Evolutionary conservation across 2,113 vertebrate genomes (phyloP).

Genomic region (Argyrosomus japonicus): DNA sequence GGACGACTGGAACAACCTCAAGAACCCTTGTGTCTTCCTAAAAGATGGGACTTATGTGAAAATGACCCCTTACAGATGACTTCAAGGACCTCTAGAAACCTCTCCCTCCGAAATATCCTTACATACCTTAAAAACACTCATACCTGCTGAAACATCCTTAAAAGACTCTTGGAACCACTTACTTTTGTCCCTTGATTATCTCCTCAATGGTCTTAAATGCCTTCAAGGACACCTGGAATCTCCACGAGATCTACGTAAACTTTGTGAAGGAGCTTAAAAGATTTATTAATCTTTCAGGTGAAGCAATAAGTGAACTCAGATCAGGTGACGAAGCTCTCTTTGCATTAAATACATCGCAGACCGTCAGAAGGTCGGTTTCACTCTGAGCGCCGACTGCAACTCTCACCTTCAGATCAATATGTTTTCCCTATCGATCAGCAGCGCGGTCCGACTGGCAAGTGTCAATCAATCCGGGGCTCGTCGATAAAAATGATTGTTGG

Average conservation of each 20-base stretch:
- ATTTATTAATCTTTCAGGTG: background rate
- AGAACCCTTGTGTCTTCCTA: background rate
- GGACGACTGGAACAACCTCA: background rate
- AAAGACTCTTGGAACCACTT: no score
- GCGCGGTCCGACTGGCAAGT: conserved; percentile 23
- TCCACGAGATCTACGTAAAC: background rate
- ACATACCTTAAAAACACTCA: background rate
- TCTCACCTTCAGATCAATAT: conserved; percentile 58
- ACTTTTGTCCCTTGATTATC: background rate
- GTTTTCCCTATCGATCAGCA: conserved; percentile 53
- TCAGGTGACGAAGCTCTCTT: background rate
- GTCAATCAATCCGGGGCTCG: conserved; percentile 62
- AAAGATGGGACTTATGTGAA: background rate
- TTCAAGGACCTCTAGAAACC: background rate
- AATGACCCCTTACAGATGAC: background rate
- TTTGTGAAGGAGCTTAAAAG: background rate
- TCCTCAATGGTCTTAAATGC: background rate
- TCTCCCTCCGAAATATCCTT: background rate
- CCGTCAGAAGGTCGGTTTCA: conserved; percentile 51
- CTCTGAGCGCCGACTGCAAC: background rate
- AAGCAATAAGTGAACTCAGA: background rate
- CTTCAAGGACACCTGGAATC: conserved; percentile 29
- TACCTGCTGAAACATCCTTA: background rate
- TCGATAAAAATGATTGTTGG: conserved; percentile 64
- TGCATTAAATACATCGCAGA: background rate